Percentiles rank a stretch among this genome's conserved stretches.
phyloP scores from a whole-genome alignment of 2,888 invertebrate species.

The Charanyca ferruginea region DNA sequence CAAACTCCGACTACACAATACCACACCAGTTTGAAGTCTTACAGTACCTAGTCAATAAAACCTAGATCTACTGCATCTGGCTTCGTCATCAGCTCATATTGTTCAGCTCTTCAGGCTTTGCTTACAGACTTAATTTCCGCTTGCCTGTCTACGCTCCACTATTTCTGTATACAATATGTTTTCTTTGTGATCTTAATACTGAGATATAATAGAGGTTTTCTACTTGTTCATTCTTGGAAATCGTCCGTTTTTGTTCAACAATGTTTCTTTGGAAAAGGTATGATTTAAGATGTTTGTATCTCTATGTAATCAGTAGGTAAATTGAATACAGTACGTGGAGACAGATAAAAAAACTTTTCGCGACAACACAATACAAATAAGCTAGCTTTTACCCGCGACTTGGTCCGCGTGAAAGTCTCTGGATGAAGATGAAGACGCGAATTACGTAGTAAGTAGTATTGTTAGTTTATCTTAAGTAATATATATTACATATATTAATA shows the following conservation, averaged over 20 bases:
- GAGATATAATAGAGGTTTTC: constrained; percentile 20
- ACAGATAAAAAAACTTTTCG: neutral
- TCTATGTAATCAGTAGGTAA: neutral
- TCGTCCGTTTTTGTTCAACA: neutral
- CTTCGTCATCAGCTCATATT: constrained; percentile 47
- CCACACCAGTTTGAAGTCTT: too few species aligned
- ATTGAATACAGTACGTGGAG: neutral
- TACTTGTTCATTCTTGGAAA: neutral
- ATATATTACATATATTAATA: too few species aligned
- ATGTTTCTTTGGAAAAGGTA: neutral
- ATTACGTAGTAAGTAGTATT: too few species aligned
- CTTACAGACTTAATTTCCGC: constrained; percentile 58
- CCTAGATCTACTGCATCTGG: constrained; percentile 35
- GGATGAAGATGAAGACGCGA: too few species aligned
- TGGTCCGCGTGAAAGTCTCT: too few species aligned
- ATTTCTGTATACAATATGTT: constrained; percentile 45
- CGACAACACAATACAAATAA: neutral
- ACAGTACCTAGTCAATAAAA: constrained; percentile 3
- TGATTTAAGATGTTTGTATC: neutral
- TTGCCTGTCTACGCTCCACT: constrained; percentile 33
- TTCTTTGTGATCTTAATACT: constrained; percentile 41
- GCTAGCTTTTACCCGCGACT: too few species aligned
- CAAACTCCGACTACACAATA: too few species aligned
- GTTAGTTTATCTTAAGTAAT: too few species aligned
- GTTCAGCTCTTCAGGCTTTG: constrained; percentile 38